These are phyloP conservation scores for Dolichopus griseipennis DNA, from an alignment of 2,888 invertebrate genomes.

Conservation along the genomic window DNA sequence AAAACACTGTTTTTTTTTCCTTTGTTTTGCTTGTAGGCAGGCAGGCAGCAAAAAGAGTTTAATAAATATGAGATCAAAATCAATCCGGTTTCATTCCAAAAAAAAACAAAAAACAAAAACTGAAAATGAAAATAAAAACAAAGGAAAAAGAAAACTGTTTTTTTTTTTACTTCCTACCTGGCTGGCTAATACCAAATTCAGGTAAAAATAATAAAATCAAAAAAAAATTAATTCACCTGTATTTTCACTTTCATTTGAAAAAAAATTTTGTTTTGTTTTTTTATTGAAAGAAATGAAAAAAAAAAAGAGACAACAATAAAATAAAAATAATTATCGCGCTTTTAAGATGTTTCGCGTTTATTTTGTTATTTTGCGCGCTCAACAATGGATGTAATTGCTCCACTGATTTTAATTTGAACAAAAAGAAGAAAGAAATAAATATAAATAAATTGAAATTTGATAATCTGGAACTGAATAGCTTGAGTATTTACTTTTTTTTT, in stretches of 20 bases:
- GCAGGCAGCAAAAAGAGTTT: not conserved
- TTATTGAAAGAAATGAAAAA: not conserved
- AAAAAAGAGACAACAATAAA: too few species aligned
- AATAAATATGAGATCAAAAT: not conserved
- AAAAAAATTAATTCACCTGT: not conserved
- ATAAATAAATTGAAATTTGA: too few species aligned
- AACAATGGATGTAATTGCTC: not conserved
- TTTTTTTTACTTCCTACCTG: not conserved
- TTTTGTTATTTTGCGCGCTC: too few species aligned
- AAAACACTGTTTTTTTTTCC: too few species aligned
- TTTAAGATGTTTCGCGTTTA: too few species aligned
- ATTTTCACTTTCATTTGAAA: conserved; percentile 6
- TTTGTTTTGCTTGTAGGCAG: too few species aligned
- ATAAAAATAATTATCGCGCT: too few species aligned
- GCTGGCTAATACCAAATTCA: not conserved
- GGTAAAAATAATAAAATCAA: not conserved
- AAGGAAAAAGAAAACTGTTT: not conserved
- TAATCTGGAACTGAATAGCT: too few species aligned
- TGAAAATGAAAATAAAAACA: too few species aligned
- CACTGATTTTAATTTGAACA: not conserved
- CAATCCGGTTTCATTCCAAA: not conserved
- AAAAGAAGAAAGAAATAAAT: too few species aligned
- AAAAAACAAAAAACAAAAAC: too few species aligned
- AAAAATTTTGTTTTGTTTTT: not conserved
- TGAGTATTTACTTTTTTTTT: too few species aligned